Percentiles rank a stretch among this genome's conserved stretches.
These are phyloP conservation scores for Drosophila lacertosa DNA, from an alignment of 1,140 invertebrate genomes.

Conservation along the genomic window DNA sequence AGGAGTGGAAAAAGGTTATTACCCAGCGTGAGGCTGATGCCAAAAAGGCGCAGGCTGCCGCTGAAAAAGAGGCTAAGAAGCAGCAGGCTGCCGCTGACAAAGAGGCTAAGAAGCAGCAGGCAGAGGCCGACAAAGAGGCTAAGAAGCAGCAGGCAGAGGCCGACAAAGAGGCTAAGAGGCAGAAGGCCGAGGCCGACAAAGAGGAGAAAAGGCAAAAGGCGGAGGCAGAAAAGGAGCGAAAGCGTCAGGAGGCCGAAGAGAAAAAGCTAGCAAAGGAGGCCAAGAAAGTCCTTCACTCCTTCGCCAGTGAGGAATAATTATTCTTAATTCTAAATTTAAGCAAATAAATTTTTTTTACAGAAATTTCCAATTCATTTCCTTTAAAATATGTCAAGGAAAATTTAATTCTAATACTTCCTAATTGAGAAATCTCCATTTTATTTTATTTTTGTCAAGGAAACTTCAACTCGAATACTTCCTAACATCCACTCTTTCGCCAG, in stretches of 20 bases:
- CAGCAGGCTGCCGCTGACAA: constrained; percentile 16
- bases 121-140: constrained; percentile 1
- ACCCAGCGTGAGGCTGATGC: constrained; percentile 22
- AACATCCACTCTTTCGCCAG: not conserved
- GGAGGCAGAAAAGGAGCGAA: constrained; percentile 1
- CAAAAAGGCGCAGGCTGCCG: constrained; percentile 4
- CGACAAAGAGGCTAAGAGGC: constrained; percentile 1
- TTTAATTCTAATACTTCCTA: too few relatives aligned
- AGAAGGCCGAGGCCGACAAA: constrained; percentile 3
- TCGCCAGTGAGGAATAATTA: not conserved
- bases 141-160: not conserved
- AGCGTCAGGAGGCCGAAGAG: constrained; percentile 1
- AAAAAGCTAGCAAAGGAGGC: not conserved
- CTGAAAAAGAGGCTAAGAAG: constrained; percentile 26
- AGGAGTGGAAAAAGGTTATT: constrained; percentile 42
- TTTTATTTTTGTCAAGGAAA: too few relatives aligned
- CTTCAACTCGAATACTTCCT: too few relatives aligned
- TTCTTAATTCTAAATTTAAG: too few relatives aligned
- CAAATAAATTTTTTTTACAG: too few relatives aligned
- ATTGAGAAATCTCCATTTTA: too few relatives aligned
- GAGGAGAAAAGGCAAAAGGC: constrained; percentile 3
- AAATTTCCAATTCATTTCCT: too few relatives aligned
- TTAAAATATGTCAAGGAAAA: too few relatives aligned
- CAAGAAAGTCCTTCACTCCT: not conserved
- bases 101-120: constrained; percentile 9